These are phyloP conservation scores for Thalassarche chlororhynchos DNA, from an alignment of 2,113 vertebrate species.

Conservation along the genomic window DNA sequence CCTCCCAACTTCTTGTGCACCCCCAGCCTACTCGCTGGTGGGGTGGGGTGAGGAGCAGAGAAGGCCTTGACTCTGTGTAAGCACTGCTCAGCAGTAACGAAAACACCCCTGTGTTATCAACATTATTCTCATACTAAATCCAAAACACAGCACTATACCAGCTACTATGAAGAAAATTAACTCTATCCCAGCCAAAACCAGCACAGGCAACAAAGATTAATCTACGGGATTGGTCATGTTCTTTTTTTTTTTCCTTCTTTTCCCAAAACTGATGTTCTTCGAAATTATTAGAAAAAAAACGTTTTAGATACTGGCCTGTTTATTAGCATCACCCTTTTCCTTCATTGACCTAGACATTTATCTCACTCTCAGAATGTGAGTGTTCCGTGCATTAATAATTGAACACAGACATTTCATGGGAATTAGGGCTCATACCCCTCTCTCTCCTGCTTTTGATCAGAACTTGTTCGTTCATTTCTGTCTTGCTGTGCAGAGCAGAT, in stretches of 20 bases:
- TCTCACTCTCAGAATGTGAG: not conserved
- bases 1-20: too few relatives aligned
- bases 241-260: not conserved
- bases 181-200: too few relatives aligned
- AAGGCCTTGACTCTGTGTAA: too few relatives aligned
- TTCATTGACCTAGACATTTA: not conserved
- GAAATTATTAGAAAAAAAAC: not conserved
- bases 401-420: not conserved
- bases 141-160: too few relatives aligned
- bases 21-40: too few relatives aligned
- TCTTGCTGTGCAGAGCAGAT: not conserved
- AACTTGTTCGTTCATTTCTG: not conserved
- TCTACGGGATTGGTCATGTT: not conserved
- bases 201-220: not conserved
- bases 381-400: not conserved
- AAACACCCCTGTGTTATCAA: too few relatives aligned
- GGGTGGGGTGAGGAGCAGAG: too few relatives aligned
- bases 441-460: not conserved
- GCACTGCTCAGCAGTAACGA: too few relatives aligned
- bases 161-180: too few relatives aligned
- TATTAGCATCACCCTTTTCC: not conserved
- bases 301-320: not conserved
- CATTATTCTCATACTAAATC: too few relatives aligned
- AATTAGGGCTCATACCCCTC: not conserved
- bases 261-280: not conserved